Base-by-base conservation (phyloP, 2,113 vertebrate species). In the Arizona elegans region DNA sequence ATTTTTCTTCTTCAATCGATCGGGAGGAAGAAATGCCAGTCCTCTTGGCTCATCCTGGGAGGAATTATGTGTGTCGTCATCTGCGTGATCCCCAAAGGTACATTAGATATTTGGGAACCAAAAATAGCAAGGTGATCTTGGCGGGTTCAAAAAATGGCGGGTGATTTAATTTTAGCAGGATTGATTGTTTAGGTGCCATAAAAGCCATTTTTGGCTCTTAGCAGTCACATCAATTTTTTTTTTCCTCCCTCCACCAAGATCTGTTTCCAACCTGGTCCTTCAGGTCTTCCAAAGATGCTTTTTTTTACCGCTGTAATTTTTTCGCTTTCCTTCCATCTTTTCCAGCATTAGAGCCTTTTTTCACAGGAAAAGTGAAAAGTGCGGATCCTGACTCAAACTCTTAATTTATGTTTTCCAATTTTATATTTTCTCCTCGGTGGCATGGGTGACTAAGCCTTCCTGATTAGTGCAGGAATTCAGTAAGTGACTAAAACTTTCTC, bases 1-100 rank as follows among this genome's bases (percentile, higher is more conserved):
- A 92, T 98, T 21, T 96, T 97, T 91, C 91, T 98, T 88, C 62
- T 98, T 0, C 96, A 98, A 58, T 91, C 59, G 3, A 0, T 97
- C 0, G 97, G 98, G 3, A 96, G 97, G 87, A 98, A 96, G 94
- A 56, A 94, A 23, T 97, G 96, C 1, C 93, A 98, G 15, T 92
- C 95, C 0, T 0, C 88, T 17, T 96, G 94, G 2, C 91, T 98
- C 19, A 47, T 97, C 53, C 90, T 93, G 17, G 97, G 95, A 0
- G 95, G 95, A 43, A 5, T 96, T 9, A 1, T 96, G 15, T 98
- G 96, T 86, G 21, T 97, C 3, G 26, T 97, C 3, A 95, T 96
- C 4, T 91, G 97, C 1, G 91, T 90, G 10, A 86, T 98, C 86
- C 95, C 97, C n/a, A 90, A 94, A 97, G 97, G 89, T 93, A 90